Conservation (phyloP, 1,140 invertebrate species). For the Drosophila virilis region DNA sequence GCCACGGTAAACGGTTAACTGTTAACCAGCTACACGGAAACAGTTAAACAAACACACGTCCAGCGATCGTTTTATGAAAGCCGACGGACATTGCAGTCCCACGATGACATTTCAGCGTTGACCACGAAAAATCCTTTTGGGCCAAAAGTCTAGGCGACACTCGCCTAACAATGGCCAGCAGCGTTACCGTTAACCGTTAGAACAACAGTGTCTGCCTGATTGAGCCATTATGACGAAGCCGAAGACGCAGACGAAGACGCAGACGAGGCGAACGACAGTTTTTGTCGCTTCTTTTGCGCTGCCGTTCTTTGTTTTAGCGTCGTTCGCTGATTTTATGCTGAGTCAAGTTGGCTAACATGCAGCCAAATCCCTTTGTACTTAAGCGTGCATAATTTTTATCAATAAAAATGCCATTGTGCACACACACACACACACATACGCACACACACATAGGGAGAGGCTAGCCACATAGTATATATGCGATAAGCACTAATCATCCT, state of each 20-base stretch:
- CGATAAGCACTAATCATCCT: conserved; percentile 55
- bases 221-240: conserved; percentile 69
- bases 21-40: conserved; percentile 14
- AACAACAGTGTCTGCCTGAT: conserved; percentile 50
- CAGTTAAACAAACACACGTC: conserved; percentile 39
- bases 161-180: conserved; percentile 41
- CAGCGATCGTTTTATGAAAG: conserved; percentile 32
- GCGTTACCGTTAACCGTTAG: conserved; percentile 28
- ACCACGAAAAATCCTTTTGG: conserved; percentile 34
- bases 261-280: conserved; percentile 21
- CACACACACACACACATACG: conserved; percentile 15
- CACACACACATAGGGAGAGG: conserved; percentile 11
- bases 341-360: conserved; percentile 74
- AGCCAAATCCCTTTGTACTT: conserved; percentile 46
- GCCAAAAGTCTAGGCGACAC: conserved; percentile 23
- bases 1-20: conserved; percentile 15
- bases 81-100: conserved; percentile 21
- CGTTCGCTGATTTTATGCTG: conserved; percentile 63
- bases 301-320: conserved; percentile 39
- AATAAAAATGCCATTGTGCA: conserved; percentile 61
- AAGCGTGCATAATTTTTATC: conserved; percentile 79
- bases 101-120: conserved; percentile 37
- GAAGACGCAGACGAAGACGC: background rate
- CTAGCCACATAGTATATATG: conserved; percentile 15
- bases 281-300: conserved; percentile 17